Evolutionary conservation across 2,888 invertebrate species (phyloP), one percentile per base, ranked within the genome.

Genomic region (Lampropteryx suffumata): DNA sequence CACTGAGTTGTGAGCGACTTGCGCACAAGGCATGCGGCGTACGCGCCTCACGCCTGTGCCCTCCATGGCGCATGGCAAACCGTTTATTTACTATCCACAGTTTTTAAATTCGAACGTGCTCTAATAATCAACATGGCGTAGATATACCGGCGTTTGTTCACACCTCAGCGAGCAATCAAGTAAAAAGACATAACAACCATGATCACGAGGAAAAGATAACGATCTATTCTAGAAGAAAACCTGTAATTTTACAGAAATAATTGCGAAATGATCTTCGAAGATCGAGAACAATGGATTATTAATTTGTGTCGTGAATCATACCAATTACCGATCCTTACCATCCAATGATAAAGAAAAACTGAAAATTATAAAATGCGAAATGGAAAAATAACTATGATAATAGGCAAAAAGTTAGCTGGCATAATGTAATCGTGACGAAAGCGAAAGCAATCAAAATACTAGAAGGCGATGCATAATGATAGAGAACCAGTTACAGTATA

Each of bases 41-140:
- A 73, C 83, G 82, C 84, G 84, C 69, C 68, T 69, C 82, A 82
- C 84, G 84, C 69, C 67, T 69, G 64, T 73, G 78, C 74, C 78
- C 73, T 74, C 78, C 75, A 74, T 76, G 70, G 68, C 76, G 69
- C 69, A 76, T 77, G 80, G 69, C 76, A 68, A 69, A 75, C 78
- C 81, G 84, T 87, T 85, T 88, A 89, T 85, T 86, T 87, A 86
- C 84, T 82, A 84, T 84, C 83, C 83, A 81, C 79, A 79, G 78
- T 85, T 87, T 67, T 76, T 76, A 84, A 85, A 78, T 82, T 75
- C 78, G 68, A 85, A 80, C 80, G 81, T 82, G 82, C 77, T 85
- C 79, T 73, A 83, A 76, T 85, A 84, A 84, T 79, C 79, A 82
- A 77, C 81, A 79, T 74, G 72, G 73, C 72, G 69, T 71, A 73